phyloP scores from a whole-genome alignment of 2,888 invertebrate species.

The Campoplex capitator region DNA sequence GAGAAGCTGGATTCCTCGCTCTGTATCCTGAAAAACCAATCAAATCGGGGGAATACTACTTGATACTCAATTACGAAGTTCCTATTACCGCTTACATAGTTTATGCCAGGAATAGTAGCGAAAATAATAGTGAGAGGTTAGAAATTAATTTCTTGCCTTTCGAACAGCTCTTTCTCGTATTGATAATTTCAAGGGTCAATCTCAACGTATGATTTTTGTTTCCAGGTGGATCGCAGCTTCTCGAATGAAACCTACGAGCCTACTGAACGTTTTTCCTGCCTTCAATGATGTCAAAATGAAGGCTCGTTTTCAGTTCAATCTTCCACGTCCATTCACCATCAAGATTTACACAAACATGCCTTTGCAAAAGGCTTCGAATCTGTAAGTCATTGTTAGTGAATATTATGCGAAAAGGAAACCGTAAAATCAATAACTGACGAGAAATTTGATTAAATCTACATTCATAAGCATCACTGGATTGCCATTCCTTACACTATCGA shows the following conservation, averaged over 20 bases:
- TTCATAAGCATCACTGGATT: neutral
- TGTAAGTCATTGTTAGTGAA: slow-evolving; percentile 71
- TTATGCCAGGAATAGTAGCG: slow-evolving; percentile 63
- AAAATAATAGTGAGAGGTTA: slow-evolving; percentile 64
- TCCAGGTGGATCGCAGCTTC: slow-evolving; percentile 74
- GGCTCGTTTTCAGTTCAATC: slow-evolving; percentile 90
- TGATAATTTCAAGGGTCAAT: neutral
- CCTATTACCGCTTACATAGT: slow-evolving; percentile 65
- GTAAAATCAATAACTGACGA: too few species aligned
- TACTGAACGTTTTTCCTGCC: slow-evolving; percentile 77
- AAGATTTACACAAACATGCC: slow-evolving; percentile 91
- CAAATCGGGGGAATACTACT: slow-evolving; percentile 73
- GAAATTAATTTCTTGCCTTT: slow-evolving; percentile 8
- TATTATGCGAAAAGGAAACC: too few species aligned
- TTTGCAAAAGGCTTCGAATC: slow-evolving; percentile 79
- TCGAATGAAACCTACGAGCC: slow-evolving; percentile 72
- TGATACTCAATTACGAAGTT: slow-evolving; percentile 78
- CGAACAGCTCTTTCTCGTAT: neutral
- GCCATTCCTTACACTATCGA: neutral
- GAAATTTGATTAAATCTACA: neutral
- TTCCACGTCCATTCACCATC: slow-evolving; percentile 88
- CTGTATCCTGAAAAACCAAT: slow-evolving; percentile 72
- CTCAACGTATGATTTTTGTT: neutral
- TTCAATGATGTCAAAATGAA: slow-evolving; percentile 92
- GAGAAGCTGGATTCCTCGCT: slow-evolving; percentile 73